A percentile compares a stretch with the other conserved stretches of the same genome.
Evolutionary conservation across 92 coral and sea anemone species (phyloP).

Genomic region (Micromussa lordhowensis): DNA sequence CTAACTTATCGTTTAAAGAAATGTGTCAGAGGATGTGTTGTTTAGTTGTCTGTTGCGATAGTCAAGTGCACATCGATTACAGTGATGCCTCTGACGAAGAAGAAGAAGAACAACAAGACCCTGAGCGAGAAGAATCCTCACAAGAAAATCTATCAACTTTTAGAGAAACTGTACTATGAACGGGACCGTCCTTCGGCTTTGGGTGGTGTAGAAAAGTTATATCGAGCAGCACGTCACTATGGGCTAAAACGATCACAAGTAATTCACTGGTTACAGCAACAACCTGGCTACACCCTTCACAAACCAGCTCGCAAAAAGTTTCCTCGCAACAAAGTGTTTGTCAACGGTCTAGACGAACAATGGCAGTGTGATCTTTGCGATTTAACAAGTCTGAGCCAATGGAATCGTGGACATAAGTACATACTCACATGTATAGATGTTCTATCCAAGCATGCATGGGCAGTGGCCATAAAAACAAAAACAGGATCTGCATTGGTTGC

Average conservation of each 20-base stretch:
- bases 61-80: conserved; percentile 9
- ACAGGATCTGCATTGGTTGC: conserved; percentile 5
- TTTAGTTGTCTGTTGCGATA: conserved; percentile 23
- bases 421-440: background rate
- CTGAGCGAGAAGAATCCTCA: no score
- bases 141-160: background rate
- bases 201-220: conserved; percentile 3
- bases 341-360: background rate
- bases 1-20: background rate
- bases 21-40: background rate
- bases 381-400: background rate
- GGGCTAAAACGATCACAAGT: conserved; percentile 23
- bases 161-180: conserved; percentile 29
- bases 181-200: background rate
- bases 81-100: conserved; percentile 3
- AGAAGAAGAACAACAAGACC: background rate
- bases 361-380: conserved; percentile 7
- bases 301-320: conserved; percentile 9
- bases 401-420: conserved; percentile 11
- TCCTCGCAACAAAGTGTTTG: conserved; percentile 5
- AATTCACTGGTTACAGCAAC: conserved; percentile 10
- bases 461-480: conserved; percentile 14
- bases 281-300: conserved; percentile 17
- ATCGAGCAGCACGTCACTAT: background rate
- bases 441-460: conserved; percentile 20